Conservation (phyloP, 2,797 vertebrate genomes). For the Fundulus diaphanus region DNA sequence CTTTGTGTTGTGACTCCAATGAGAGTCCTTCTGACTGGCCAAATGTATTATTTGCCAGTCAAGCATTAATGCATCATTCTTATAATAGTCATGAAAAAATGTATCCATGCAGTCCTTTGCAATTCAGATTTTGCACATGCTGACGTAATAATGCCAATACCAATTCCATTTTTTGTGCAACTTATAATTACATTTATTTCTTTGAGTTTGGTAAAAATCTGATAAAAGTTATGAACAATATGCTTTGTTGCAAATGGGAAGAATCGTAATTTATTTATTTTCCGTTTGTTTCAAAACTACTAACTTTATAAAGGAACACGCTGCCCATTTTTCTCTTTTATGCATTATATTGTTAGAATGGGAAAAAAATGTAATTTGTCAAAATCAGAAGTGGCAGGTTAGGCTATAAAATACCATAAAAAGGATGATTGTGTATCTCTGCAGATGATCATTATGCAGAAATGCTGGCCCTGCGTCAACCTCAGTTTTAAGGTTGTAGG, state of each 20-base stretch:
- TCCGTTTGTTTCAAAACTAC: background rate
- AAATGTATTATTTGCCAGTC: too few relatives aligned
- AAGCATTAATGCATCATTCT: too few relatives aligned
- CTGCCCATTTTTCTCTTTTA: background rate
- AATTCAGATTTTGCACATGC: background rate
- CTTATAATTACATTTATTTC: conserved; percentile 25
- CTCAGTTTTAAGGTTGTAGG: conserved; percentile 52
- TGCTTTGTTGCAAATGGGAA: background rate
- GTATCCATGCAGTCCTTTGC: too few relatives aligned
- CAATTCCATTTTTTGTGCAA: background rate
- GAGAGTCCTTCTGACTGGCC: too few relatives aligned
- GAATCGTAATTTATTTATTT: too few relatives aligned
- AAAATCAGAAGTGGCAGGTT: background rate
- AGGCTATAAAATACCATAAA: background rate
- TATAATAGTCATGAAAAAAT: background rate
- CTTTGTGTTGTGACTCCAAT: too few relatives aligned
- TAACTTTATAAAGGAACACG: background rate
- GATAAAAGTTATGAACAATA: background rate
- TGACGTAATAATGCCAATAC: background rate
- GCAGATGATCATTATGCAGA: conserved; percentile 53
- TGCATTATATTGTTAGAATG: background rate
- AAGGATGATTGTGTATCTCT: conserved; percentile 1
- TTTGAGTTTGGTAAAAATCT: conserved; percentile 23
- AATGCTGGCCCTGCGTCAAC: conserved; percentile 58
- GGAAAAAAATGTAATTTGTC: background rate